These are phyloP conservation scores for Phania funesta DNA, from an alignment of 2,888 invertebrate species.

Conservation along the genomic window DNA sequence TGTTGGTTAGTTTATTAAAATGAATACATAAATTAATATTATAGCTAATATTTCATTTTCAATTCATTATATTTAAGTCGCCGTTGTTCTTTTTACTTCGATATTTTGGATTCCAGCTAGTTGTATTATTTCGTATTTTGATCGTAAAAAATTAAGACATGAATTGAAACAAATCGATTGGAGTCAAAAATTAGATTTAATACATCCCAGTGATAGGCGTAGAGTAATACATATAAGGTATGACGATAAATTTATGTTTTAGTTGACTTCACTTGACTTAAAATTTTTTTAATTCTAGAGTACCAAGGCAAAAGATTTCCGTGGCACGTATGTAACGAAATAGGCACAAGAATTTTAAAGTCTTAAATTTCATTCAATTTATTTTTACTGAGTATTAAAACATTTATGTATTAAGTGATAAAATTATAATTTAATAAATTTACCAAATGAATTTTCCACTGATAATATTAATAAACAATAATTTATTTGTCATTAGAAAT, in stretches of 20 bases:
- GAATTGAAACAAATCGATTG: constrained; percentile 87
- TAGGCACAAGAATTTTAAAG: background rate
- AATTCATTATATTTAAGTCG: constrained; percentile 73
- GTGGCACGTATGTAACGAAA: constrained; percentile 73
- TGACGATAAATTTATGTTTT: background rate
- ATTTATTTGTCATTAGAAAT: too few species aligned
- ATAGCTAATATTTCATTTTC: background rate
- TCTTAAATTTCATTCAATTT: background rate
- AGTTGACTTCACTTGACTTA: background rate
- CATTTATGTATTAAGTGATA: too few species aligned
- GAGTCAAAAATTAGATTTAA: constrained; percentile 85
- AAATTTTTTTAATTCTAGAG: constrained; percentile 71
- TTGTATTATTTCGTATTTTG: constrained; percentile 92
- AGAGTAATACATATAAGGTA: constrained; percentile 86
- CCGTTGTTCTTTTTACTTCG: constrained; percentile 94
- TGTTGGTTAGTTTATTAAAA: constrained; percentile 85
- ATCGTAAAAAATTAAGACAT: constrained; percentile 86
- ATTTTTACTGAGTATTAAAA: too few species aligned
- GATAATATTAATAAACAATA: too few species aligned
- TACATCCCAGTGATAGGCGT: constrained; percentile 87
- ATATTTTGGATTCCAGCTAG: constrained; percentile 97
- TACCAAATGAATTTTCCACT: too few species aligned
- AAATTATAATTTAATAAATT: too few species aligned
- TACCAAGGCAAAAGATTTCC: constrained; percentile 80
- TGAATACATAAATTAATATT: background rate